Evolutionary conservation across 2,797 vertebrate species (phyloP).

Genomic region (Momotus momota): DNA sequence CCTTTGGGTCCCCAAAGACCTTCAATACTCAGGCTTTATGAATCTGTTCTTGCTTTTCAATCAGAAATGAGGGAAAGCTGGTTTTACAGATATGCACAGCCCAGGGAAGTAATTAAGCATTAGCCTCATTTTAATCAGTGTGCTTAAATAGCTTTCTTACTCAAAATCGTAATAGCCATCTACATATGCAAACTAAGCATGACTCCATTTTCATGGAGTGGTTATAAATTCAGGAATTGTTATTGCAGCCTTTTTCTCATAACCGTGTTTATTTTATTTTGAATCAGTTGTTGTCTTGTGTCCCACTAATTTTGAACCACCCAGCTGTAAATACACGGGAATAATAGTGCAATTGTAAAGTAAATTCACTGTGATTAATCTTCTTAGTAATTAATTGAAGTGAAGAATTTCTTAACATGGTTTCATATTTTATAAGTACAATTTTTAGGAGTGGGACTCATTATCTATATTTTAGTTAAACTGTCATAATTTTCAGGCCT

Average conservation of each 20-base stretch:
- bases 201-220: neutral
- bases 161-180: neutral
- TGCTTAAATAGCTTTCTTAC: neutral
- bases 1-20: neutral
- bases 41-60: neutral
- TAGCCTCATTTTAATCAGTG: neutral
- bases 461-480: conserved; percentile 23
- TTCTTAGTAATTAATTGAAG: neutral
- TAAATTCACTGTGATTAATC: neutral
- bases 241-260: neutral
- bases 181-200: neutral
- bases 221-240: neutral
- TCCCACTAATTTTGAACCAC: neutral
- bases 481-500: neutral
- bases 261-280: neutral
- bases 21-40: neutral
- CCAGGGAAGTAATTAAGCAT: neutral
- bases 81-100: neutral
- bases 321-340: neutral
- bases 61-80: neutral
- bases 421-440: neutral
- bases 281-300: neutral
- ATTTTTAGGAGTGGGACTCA: neutral
- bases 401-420: neutral
- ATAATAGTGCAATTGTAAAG: neutral